Evolutionary conservation across 2,888 invertebrate species (phyloP), one percentile per base, ranked within the genome.

Genomic region (Agriotes lineatus): DNA sequence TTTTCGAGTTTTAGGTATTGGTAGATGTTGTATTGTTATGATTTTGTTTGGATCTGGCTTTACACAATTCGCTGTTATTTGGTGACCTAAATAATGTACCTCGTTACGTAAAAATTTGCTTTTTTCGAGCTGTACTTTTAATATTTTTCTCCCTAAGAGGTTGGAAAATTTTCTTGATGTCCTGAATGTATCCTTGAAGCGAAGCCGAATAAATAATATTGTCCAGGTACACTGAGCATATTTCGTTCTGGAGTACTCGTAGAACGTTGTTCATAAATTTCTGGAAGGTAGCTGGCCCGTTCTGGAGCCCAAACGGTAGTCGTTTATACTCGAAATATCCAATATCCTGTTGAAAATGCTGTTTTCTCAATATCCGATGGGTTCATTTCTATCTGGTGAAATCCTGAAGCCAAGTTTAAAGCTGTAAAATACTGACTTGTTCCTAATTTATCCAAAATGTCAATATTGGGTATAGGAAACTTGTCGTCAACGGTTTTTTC

Each of bases 241-340:
- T 18, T 14, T 67, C 30, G 6, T 45, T 60, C 2, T 57, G 68
- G 0, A 72, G 20, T 42, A 67, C 73, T 6, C 56, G n/a, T 14
- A 69, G 9, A 0, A 65, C 65, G 2, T 52, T 20, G 50, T 69
- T 73, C 69, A 73, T 73, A 16, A 71, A 71, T 4, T 57, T 25
- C 37, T 72, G 65, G 42, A 71, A 73, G 1, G 71, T 63, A 1
- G 60, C 52, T 2, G 71, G 71, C 2, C 69, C 63, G 18, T 67
- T 69, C 2, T 44, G 62, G 7, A 73, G 39, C 1, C 71, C 71
- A 42, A 73, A 69, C 10, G 61, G 69, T 67, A 71, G 65, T 33
- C 69, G 71, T 1, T 33, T 16, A 30, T 70, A 73, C n/a, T 73
- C 67, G 33, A 58, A 72, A 30, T 30, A 9, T 30, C 30, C 30